These are phyloP conservation scores for Enteromius mattozi DNA, from an alignment of 2,797 vertebrate genomes.

Conservation along the genomic window DNA sequence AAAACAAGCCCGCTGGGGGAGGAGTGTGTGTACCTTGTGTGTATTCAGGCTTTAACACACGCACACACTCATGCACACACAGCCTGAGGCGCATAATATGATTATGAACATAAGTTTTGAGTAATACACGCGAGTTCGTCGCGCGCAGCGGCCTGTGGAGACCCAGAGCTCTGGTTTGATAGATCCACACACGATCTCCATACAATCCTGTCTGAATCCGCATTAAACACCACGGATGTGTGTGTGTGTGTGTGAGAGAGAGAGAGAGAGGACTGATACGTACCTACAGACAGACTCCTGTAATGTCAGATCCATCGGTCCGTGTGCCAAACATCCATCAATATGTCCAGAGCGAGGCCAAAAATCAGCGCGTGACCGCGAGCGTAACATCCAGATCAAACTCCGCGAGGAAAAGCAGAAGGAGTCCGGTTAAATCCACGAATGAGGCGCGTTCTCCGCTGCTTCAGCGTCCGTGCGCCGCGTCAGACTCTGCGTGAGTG, in stretches of 20 bases:
- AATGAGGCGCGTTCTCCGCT: conserved; percentile 60
- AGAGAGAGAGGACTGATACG: conserved; percentile 56
- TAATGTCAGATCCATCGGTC: conserved; percentile 79
- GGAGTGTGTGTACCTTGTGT: conserved; percentile 76
- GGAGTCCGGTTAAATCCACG: conserved; percentile 71
- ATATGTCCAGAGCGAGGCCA: conserved; percentile 54
- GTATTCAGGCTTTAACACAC: conserved; percentile 67
- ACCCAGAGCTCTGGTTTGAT: neutral
- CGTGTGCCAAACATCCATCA: conserved; percentile 69
- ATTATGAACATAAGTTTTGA: neutral
- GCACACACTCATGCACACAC: neutral
- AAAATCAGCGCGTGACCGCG: conserved; percentile 60
- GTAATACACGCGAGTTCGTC: neutral
- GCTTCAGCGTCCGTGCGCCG: conserved; percentile 58
- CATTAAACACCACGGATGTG: neutral
- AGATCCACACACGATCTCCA: neutral
- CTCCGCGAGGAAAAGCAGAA: neutral
- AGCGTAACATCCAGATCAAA: conserved; percentile 66
- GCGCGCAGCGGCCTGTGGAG: neutral
- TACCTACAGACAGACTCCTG: conserved; percentile 79
- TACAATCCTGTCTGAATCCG: neutral
- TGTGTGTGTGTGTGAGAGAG: too few species aligned
- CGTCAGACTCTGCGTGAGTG: conserved; percentile 50
- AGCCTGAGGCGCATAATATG: neutral
- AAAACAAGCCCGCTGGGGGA: conserved; percentile 83